Base-by-base conservation (phyloP, 2,113 vertebrate species). In the Thamnaconus septentrionalis region DNA sequence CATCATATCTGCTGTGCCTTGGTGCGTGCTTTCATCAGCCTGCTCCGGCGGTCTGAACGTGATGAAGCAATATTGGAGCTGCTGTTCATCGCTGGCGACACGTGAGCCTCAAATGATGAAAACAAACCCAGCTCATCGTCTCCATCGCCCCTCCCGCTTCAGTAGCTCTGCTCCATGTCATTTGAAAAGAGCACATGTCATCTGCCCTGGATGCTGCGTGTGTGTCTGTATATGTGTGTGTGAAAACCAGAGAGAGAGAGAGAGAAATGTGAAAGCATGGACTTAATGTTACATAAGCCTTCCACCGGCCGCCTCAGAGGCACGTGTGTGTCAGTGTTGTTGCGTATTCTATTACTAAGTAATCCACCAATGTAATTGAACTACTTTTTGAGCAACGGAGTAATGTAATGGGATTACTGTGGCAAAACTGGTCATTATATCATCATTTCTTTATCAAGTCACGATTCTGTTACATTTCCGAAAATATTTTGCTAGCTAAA, bases 211-310 rank as follows among this genome's bases (percentile, higher is more conserved):
- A 73, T 82, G 43, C 41, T 57, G 46, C 58, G 41, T 49, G 53
- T 31, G 18, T 31, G 18, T 31, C 18, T 31, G 18, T 31, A 31
- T 31, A 31, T 31, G 18, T 31, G 18, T n/a, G 39, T 63, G 54
- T 18, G 66, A 6, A 57, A 7, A 11, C 54, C 40, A 8, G 61
- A 11, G 47, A 50, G 18, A 42, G 45, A 65, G 64, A 69, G 61
- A 63, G 61, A 59, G 66, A 44, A 62, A 76, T 70, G 67, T 41
- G 56, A 80, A 76, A 74, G 69, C 75, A 3, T 57, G 59, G 64
- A 68, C 51, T 64, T 56, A 50, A 10, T 54, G 70, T 90, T 90
- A 88, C 73, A 69, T 88, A 90, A 90, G 67, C 78, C 64, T 60
- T 74, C 69, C 52, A 52, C 44, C 54, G 73, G 46, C 76, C 69